A percentile compares a stretch with the other conserved stretches of the same genome.
These are phyloP conservation scores for Motacilla alba DNA, from an alignment of 2,113 vertebrate species.

Conservation along the genomic window DNA sequence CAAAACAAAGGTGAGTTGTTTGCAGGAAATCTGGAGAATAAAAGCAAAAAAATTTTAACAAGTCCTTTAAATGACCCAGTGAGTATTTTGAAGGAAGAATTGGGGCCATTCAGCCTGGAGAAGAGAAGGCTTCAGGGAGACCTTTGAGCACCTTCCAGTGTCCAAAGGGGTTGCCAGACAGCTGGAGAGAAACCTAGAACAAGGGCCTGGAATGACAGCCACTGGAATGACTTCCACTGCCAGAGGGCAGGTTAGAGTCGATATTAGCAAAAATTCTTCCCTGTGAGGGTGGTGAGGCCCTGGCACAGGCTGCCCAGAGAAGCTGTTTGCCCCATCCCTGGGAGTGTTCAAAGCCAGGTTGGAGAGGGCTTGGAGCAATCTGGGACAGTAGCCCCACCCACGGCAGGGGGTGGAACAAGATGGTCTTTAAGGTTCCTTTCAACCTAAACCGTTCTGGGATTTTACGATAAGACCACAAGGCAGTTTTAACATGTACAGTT, in stretches of 20 bases:
- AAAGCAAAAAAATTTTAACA: background rate
- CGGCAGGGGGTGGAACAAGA: background rate
- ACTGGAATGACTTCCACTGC: background rate
- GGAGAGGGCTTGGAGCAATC: background rate
- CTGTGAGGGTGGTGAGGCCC: background rate
- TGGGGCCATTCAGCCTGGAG: background rate
- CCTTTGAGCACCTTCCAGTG: background rate
- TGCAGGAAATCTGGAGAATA: background rate
- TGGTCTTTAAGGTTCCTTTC: background rate
- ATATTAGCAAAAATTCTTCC: background rate
- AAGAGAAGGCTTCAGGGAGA: background rate
- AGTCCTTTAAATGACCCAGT: background rate
- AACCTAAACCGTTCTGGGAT: background rate
- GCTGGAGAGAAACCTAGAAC: background rate
- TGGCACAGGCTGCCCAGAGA: background rate
- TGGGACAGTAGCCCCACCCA: background rate
- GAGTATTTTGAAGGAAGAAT: background rate
- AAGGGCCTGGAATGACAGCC: background rate
- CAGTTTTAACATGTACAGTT: background rate
- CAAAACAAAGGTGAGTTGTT: background rate
- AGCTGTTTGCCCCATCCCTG: background rate
- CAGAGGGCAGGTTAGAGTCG: background rate
- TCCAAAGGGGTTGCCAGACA: background rate
- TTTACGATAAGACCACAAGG: fast-evolving
- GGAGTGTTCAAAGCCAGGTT: background rate